Conservation (phyloP, 92 coral and sea anemone genomes). For the Siderastrea radians region DNA sequence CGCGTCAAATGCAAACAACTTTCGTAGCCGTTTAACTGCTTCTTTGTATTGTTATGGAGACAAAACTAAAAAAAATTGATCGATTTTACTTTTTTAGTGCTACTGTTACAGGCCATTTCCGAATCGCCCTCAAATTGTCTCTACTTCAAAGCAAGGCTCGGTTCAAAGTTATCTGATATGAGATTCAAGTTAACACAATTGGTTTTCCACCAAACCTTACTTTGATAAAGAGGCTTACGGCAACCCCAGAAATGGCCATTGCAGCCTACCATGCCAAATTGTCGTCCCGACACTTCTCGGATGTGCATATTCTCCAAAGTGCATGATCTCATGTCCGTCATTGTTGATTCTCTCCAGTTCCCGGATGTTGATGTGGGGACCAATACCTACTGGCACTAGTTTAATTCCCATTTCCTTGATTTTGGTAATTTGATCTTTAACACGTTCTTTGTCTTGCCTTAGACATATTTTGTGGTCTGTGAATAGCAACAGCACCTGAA, state of each 20-base stretch:
- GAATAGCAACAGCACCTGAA: neutral
- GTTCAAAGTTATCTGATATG: no score
- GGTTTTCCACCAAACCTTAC: no score
- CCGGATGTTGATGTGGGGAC: no score
- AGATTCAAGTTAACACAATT: no score
- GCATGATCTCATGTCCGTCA: neutral
- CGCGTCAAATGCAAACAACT: no score
- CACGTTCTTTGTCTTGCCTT: neutral
- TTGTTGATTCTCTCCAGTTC: neutral
- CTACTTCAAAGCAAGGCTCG: no score
- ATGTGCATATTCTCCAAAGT: conserved; percentile 1
- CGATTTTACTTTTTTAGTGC: no score
- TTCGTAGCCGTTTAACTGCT: no score
- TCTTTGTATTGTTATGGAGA: no score
- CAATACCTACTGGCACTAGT: neutral
- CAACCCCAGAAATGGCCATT: neutral
- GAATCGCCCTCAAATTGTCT: no score
- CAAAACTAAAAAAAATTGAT: no score
- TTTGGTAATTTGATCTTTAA: neutral
- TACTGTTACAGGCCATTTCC: no score
- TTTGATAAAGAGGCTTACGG: neutral
- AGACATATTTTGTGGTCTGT: neutral
- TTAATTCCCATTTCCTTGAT: neutral
- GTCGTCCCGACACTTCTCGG: neutral
- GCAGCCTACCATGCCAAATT: neutral